Evolutionary conservation across 23 tunicate genomes (phyloP).

Genomic region (Pegea sp.): DNA sequence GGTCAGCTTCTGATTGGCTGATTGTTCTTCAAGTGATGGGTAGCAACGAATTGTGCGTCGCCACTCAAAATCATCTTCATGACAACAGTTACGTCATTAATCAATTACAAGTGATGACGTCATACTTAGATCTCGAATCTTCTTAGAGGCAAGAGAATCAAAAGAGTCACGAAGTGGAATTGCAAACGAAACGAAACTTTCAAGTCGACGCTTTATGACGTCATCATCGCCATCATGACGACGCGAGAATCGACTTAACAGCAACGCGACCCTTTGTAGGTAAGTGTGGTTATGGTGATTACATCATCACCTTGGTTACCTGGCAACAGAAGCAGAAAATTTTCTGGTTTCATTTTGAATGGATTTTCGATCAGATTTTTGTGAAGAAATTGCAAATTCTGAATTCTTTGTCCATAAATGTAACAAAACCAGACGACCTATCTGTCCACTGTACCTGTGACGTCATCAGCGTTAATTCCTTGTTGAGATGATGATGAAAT

Average conservation of each 20-base stretch:
- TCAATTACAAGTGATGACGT: neutral
- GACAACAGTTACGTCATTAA: neutral
- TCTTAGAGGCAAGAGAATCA: conserved; percentile 48
- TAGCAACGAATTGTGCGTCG: conserved; percentile 56
- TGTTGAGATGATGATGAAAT: no score
- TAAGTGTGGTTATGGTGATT: no score
- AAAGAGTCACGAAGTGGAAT: conserved; percentile 57
- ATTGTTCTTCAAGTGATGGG: conserved; percentile 13
- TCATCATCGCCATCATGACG: no score
- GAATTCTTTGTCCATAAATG: conserved; percentile 71
- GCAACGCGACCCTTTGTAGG: no score
- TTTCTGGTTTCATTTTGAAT: conserved; percentile 63
- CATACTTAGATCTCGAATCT: conserved; percentile 51
- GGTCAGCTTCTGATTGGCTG: no score
- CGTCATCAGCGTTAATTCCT: no score
- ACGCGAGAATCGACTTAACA: no score
- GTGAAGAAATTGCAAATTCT: conserved; percentile 47
- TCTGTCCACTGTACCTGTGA: conserved; percentile 73
- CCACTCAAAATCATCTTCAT: conserved; percentile 93
- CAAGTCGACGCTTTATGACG: conserved; percentile 31
- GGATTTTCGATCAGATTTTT: conserved; percentile 62
- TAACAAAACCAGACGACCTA: conserved; percentile 32
- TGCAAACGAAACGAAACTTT: conserved; percentile 36
- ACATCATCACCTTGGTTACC: no score
- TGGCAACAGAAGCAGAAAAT: conserved; percentile 21